These are phyloP conservation scores for Apogon talboti DNA, from an alignment of 2,797 vertebrate species.

Conservation along the genomic window DNA sequence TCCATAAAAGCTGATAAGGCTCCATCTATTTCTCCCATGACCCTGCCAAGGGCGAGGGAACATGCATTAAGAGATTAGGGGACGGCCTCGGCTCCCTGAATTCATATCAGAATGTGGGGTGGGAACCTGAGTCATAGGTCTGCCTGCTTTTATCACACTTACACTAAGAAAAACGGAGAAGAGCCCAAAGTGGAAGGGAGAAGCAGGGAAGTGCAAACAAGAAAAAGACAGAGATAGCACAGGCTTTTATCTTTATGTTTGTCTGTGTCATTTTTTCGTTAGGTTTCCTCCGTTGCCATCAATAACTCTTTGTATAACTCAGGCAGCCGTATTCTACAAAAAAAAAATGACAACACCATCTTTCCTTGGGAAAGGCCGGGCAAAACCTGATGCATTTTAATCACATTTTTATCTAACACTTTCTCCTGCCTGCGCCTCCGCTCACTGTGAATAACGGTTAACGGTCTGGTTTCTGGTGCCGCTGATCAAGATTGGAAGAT, in stretches of 20 bases:
- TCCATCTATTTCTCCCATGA: slow-evolving; percentile 80
- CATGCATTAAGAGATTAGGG: slow-evolving; percentile 84
- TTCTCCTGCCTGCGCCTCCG: slow-evolving; percentile 11
- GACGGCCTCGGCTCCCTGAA: slow-evolving; percentile 68
- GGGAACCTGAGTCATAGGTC: slow-evolving; percentile 71
- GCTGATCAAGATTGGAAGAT: slow-evolving; percentile 36
- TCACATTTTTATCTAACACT: slow-evolving; percentile 61
- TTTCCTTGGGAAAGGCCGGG: slow-evolving; percentile 53
- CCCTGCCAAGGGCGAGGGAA: slow-evolving; percentile 81
- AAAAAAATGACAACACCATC: slow-evolving; percentile 51
- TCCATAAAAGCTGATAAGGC: slow-evolving; percentile 83
- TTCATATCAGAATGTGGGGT: slow-evolving; percentile 72
- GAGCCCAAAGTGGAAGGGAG: slow-evolving; percentile 34
- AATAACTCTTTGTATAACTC: slow-evolving; percentile 66
- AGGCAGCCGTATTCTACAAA: slow-evolving; percentile 40
- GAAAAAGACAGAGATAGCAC: slow-evolving; percentile 41
- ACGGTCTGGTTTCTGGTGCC: slow-evolving; percentile 30
- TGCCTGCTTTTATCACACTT: slow-evolving; percentile 75
- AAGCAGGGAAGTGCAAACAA: slow-evolving; percentile 10
- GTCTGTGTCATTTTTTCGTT: slow-evolving; percentile 55
- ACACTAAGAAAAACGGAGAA: slow-evolving; percentile 33
- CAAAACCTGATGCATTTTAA: slow-evolving; percentile 69
- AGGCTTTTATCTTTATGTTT: slow-evolving; percentile 74
- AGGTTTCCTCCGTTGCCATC: slow-evolving; percentile 57
- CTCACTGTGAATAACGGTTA: slow-evolving; percentile 25